Conservation (phyloP, 2,113 vertebrate genomes). For the Silurus glanis region DNA sequence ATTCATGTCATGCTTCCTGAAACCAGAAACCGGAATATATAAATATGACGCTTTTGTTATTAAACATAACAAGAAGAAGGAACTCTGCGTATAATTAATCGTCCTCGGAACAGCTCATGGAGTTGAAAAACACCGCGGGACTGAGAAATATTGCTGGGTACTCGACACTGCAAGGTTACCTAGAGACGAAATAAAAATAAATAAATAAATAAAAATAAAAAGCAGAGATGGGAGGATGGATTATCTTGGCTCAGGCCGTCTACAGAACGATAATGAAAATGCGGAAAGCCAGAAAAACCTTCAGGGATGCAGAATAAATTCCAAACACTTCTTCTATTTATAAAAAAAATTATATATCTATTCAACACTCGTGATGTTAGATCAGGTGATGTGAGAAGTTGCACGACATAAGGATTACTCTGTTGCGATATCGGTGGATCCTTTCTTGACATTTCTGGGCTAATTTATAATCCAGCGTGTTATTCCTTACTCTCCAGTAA, state of each 20-base stretch:
- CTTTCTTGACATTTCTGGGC: constrained; percentile 46
- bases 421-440: not conserved
- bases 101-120: constrained; percentile 54
- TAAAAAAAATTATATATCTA: not conserved
- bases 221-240: constrained; percentile 53
- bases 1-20: not conserved
- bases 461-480: constrained; percentile 35
- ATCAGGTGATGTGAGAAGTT: not conserved
- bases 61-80: constrained; percentile 49
- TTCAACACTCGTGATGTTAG: not conserved
- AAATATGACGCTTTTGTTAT: constrained; percentile 16
- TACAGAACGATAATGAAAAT: constrained; percentile 31
- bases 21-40: not conserved
- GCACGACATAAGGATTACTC: not conserved
- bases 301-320: not conserved
- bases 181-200: constrained; percentile 32
- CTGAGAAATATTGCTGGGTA: constrained; percentile 60
- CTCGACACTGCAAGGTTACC: constrained; percentile 68
- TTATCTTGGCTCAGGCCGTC: not conserved
- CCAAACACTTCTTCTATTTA: not conserved
- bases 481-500: constrained; percentile 52
- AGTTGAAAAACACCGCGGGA: constrained; percentile 63
- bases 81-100: constrained; percentile 63
- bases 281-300: not conserved
- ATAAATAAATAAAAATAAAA: constrained; percentile 33